A percentile compares a stretch with the other conserved stretches of the same genome.
Conservation (phyloP, 2,113 vertebrate species). For the Peucedramus taeniatus region DNA sequence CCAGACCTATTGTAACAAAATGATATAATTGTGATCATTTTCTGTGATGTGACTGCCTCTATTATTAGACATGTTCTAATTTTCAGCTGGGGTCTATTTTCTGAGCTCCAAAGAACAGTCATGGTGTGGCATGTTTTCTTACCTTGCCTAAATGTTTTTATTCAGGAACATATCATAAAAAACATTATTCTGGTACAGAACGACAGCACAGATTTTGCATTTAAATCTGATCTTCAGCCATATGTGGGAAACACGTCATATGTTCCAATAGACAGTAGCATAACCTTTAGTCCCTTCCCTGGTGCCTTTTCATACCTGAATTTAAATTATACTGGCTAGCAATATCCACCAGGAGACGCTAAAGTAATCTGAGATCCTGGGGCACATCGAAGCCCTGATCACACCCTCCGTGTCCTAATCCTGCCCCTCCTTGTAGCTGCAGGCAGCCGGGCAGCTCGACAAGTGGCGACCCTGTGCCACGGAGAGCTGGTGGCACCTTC, state of each 20-base stretch:
- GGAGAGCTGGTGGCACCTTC: fast-evolving
- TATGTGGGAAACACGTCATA: not conserved
- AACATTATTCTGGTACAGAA: not conserved
- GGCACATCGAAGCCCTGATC: not conserved
- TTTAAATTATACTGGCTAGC: not conserved
- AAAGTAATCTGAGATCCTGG: conserved; percentile 22
- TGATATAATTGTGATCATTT: not conserved
- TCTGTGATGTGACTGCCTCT: not conserved
- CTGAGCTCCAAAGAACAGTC: not conserved
- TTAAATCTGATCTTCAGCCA: not conserved
- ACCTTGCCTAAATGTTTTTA: not conserved
- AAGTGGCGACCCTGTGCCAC: not conserved
- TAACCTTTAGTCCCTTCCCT: not conserved
- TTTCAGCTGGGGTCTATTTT: not conserved
- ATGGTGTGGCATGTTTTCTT: not conserved
- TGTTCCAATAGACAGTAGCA: not conserved
- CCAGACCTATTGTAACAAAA: not conserved
- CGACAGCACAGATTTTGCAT: not conserved
- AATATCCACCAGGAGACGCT: conserved; percentile 52
- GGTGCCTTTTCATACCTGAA: not conserved
- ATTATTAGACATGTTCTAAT: not conserved
- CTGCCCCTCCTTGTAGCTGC: not conserved
- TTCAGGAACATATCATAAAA: not conserved
- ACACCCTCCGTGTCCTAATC: not conserved
- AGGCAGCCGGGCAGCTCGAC: not conserved